Base-by-base conservation (phyloP, 1,140 invertebrate genomes). In the Drosophila ercepeae region DNA sequence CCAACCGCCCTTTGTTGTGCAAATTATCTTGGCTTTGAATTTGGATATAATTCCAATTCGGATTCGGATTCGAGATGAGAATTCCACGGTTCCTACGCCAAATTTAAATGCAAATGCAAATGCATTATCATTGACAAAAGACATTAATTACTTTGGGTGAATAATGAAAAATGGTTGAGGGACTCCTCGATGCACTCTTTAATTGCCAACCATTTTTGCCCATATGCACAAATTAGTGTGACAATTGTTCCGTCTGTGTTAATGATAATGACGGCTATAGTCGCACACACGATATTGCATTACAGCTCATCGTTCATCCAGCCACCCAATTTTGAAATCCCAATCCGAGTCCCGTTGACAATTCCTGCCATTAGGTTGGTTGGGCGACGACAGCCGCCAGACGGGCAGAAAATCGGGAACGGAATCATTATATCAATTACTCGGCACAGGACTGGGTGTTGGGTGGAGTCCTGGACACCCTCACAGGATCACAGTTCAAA, bases 361-460 rank as follows among this genome's bases (percentile, higher is more conserved):
- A 77, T 86, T 86, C 51, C 64, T 49, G 64, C 78, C 74, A 81
- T 88, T 88, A 82, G 75, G 68, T 88, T 18, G 39, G 14, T 8
- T 16, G 81, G 81, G 81, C 63, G 75, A 86, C 61, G 51, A 73
- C 48, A 72, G 69, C 41, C 23, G 45, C 16, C 25, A 21, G 21
- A 44, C 49, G 36, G 36, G 36, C 36, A 16, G 36, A 13, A 16
- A 39, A 61, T 19, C 39, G 39, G 54, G 25, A 34, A 48, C 25
- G 54, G 18, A 48, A 48, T 18, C 82, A 88, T 88, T 88, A 88
- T 88, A 88, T 88, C 82, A 88, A 88, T 88, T 88, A 88, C 82
- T 86, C 82, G 72, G 60, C 63, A 61, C 55, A 69, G 68, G 50
- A 70, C 25, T n/a, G n/a, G n/a, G n/a, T n/a, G n/a, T n/a, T n/a